Evolutionary conservation across 1,140 invertebrate genomes (phyloP), one percentile per base, ranked within the genome.

Genomic region (Tetramorium simillimum): DNA sequence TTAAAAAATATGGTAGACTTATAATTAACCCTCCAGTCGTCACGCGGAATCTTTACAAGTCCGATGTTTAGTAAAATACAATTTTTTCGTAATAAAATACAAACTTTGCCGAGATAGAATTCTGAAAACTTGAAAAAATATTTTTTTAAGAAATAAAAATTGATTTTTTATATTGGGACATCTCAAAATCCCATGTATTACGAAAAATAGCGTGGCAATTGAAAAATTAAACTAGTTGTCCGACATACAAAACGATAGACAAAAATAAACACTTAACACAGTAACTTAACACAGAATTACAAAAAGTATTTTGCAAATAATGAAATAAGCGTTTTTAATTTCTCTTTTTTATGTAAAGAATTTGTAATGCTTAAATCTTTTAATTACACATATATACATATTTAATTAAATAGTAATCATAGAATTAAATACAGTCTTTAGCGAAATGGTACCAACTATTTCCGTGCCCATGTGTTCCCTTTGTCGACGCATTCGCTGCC

Each of bases 361-460:
- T 77, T 77, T 77, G 40, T 43, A 43, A 78, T 7, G 28, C 14
- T 14, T n/a, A 46, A 21, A 16, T 16, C 28, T 10, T 3, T 65
- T 78, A 78, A 60, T 37, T 1, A 37, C 18, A 24, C 33, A 51
- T 37, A 49, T 46, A n/a, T 21, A 51, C 43, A 9, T 43, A 49
- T 37, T 21, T 21, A 33, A 33, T 33, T 33, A 33, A 49, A 33
- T 21, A 51, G 43, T 43, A 40, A 49, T 40, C 5, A n/a, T 51
- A 40, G 24, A 67, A 67, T 80, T 69, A 67, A 40, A 65, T 69
- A 67, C 0, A 21, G 46, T 51, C 43, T 51, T 53, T 80, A 24
- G n/a, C 28, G n/a, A 49, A 78, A 43, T 49, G 77, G 28, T 49
- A 14, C 33, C 18, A 63, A 51, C 46, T 80, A 67, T 80, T 80